Base-by-base conservation (phyloP, 2,797 vertebrate genomes). In the Myiothlypis coronata region DNA sequence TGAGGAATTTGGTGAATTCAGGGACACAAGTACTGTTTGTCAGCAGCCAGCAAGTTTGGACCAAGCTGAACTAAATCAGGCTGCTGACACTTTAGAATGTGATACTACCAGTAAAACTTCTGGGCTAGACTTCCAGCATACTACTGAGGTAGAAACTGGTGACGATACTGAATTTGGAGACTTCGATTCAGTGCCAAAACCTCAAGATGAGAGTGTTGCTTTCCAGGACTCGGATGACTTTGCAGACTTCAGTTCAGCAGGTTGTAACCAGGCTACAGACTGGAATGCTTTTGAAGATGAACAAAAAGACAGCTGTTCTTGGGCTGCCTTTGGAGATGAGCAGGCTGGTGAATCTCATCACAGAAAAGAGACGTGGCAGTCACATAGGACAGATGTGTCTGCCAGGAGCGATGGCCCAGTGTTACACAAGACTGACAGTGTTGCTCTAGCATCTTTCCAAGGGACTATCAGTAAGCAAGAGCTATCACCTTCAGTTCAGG, bases 161-260 rank as follows among this genome's bases (percentile, higher is more conserved):
- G 91, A 96, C 37, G 94, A 97, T 65, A 61, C 89, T 97, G 98
- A 99, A 39, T 99, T 99, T 91, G 98, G 98, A 21, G 98, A 99
- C 94, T 99, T 99, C 67, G 98, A 98, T 96, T 97, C 98, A 49
- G 96, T 97, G 96, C 96, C 97, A 97, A 96, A 98, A 97, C 90
- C 41, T 60, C 96, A 94, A 69, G 97, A 97, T 47, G 96, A 96
- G 83, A 95, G 96, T 19, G 97, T 93, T 89, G 97, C 94, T 96
- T 98, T 99, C 95, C 98, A 98, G 59, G 98, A 98, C 39, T 98
- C 98, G 1, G 99, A 99, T 60, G 99, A 99, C 96, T 99, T 99
- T 98, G 99, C 99, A 0, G 99, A 99, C 94, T 99, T 99, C 97
- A 99, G 98, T 97, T 98, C 99, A 12, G 99, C 98, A 23, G 97